Evolutionary conservation across 2,888 invertebrate genomes (phyloP).

Genomic region (Melieria omissa): DNA sequence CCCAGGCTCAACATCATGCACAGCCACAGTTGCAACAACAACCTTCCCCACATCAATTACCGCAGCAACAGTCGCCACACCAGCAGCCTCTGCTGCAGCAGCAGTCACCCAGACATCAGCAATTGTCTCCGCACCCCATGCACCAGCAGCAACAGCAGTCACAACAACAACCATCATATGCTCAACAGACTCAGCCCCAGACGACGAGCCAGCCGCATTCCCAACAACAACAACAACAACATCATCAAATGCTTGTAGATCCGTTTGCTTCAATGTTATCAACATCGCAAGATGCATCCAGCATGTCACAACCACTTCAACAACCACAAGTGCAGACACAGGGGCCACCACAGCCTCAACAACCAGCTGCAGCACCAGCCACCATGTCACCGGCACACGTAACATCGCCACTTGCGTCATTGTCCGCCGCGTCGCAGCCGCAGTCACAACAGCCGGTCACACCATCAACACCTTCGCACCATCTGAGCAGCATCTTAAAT

Average conservation of each 20-base stretch:
- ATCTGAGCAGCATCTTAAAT: conserved; percentile 59
- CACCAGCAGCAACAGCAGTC: conserved; percentile 49
- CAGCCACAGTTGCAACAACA: conserved; percentile 36
- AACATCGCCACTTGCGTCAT: conserved; percentile 46
- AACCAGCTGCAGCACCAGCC: conserved; percentile 42
- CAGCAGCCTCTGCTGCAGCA: conserved; percentile 41
- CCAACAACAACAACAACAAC: conserved; percentile 57
- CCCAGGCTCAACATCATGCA: conserved; percentile 34
- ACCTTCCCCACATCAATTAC: conserved; percentile 28
- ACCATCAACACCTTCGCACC: conserved; percentile 55
- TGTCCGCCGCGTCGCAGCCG: conserved; percentile 38
- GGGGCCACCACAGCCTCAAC: conserved; percentile 40
- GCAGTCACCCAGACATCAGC: conserved; percentile 49
- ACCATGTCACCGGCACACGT: conserved; percentile 51
- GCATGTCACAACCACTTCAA: conserved; percentile 41
- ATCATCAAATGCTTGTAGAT: conserved; percentile 54
- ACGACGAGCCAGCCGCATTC: conserved; percentile 39
- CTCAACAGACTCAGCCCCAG: conserved; percentile 44
- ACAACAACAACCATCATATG: conserved; percentile 54
- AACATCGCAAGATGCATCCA: conserved; percentile 37
- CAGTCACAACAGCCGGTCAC: conserved; percentile 52
- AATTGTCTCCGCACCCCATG: conserved; percentile 65
- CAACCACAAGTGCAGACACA: conserved; percentile 37
- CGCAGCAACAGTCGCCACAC: conserved; percentile 42
- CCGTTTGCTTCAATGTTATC: conserved; percentile 37